Percentiles rank a stretch among this genome's conserved stretches.
phyloP scores from a whole-genome alignment of 1,140 invertebrate species.

The Philotrypesis tridentata region DNA sequence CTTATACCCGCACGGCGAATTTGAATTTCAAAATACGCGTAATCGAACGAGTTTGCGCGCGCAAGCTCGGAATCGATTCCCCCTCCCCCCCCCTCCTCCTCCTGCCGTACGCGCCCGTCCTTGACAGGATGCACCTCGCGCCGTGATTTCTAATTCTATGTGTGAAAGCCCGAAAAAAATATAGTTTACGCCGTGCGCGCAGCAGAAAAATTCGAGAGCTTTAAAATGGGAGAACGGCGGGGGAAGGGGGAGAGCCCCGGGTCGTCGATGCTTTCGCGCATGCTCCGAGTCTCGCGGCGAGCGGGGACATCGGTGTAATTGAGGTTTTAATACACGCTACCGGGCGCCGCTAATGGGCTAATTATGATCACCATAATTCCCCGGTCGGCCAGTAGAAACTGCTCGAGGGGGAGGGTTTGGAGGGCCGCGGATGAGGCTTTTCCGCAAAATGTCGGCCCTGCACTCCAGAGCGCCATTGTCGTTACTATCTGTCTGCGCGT shows the following conservation, averaged over 20 bases:
- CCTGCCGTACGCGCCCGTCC: too few relatives aligned
- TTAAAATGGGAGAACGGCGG: too few relatives aligned
- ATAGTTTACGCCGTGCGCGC: too few relatives aligned
- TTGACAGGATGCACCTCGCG: too few relatives aligned
- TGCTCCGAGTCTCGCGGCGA: background rate
- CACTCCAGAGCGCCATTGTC: background rate
- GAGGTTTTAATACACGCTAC: constrained; percentile 47
- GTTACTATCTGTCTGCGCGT: background rate
- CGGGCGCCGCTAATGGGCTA: constrained; percentile 52
- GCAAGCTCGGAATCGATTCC: background rate
- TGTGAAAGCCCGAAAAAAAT: too few relatives aligned
- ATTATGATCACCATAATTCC: constrained; percentile 56
- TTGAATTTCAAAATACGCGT: background rate
- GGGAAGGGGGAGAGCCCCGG: background rate
- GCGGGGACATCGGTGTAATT: constrained; percentile 33
- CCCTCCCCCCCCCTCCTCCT: too few relatives aligned
- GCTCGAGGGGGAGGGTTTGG: background rate
- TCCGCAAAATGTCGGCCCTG: background rate
- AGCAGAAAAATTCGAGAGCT: too few relatives aligned
- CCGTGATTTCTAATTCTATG: too few relatives aligned
- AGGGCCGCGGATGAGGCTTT: background rate
- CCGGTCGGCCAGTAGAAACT: background rate
- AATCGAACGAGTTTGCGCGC: background rate
- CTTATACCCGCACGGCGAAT: background rate
- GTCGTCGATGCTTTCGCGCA: background rate